These are phyloP conservation scores for Myotis findleyi DNA, from an alignment of 2,797 vertebrate genomes.

Conservation along the genomic window DNA sequence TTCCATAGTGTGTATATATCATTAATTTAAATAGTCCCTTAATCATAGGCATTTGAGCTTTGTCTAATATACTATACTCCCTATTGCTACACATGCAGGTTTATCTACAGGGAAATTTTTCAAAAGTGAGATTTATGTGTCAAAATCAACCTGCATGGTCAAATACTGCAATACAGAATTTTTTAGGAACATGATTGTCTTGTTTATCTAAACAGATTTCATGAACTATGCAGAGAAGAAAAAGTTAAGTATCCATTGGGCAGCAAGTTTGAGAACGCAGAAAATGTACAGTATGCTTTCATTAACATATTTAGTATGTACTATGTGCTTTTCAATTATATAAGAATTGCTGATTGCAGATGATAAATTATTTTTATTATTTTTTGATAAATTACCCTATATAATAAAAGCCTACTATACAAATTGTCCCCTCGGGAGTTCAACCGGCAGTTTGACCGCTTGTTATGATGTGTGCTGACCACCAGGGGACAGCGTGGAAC, in stretches of 20 bases:
- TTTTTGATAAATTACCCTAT: too few species aligned
- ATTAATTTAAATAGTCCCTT: neutral
- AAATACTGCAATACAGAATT: neutral
- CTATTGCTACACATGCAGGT: neutral
- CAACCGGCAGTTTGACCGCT: too few species aligned
- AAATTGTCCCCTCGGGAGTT: too few species aligned
- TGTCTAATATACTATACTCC: neutral
- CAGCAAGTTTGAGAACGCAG: neutral
- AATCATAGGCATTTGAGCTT: neutral
- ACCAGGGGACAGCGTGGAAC: too few species aligned
- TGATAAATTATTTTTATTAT: neutral
- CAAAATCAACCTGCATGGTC: neutral
- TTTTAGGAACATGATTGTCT: neutral
- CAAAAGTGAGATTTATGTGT: neutral
- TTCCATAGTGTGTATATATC: neutral
- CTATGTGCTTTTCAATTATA: neutral
- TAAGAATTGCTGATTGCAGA: neutral
- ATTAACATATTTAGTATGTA: neutral
- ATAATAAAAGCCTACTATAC: too few species aligned
- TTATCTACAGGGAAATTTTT: neutral
- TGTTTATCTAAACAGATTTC: neutral
- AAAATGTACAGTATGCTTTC: neutral
- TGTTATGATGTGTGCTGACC: too few species aligned
- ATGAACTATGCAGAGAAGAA: neutral
- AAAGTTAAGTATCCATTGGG: neutral